A percentile compares a stretch with the other conserved stretches of the same genome.
Conservation (phyloP, 2,888 invertebrate species). For the Eupithecia abbreviata region DNA sequence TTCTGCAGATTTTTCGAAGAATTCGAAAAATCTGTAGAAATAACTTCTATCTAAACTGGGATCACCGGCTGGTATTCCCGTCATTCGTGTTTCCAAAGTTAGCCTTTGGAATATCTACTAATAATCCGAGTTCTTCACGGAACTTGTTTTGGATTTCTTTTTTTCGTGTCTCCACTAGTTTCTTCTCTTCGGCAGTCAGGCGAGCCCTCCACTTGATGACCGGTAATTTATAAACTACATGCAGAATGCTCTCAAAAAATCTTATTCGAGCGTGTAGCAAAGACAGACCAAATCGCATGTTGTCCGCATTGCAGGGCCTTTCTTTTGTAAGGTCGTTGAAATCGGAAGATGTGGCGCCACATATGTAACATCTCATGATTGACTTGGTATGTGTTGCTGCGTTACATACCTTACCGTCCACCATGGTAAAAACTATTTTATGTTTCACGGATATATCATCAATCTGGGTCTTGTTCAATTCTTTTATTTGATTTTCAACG, state of each 20-base stretch:
- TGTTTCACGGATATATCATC: neutral
- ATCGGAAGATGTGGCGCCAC: neutral
- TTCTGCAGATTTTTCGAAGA: neutral
- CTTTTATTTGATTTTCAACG: neutral
- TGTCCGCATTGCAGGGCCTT: neutral
- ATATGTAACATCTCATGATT: neutral
- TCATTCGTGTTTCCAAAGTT: constrained; percentile 23
- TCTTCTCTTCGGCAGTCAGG: neutral
- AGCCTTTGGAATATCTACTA: constrained; percentile 16
- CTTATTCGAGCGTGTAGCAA: constrained; percentile 42
- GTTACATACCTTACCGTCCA: neutral
- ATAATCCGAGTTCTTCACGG: neutral
- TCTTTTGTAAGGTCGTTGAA: neutral
- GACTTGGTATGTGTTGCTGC: neutral
- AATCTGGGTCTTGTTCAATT: neutral
- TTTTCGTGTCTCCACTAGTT: neutral
- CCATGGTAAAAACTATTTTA: constrained; percentile 1
- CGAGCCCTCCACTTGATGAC: neutral
- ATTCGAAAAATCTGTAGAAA: neutral
- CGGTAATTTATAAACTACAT: neutral
- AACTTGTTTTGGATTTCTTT: constrained; percentile 1
- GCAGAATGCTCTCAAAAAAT: constrained; percentile 36
- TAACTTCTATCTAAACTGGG: no score
- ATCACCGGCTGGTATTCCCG: neutral
- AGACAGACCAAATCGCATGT: constrained; percentile 29